Evolutionary conservation across 2,113 vertebrate species (phyloP), one percentile per base, ranked within the genome.

Genomic region (Triplophysa dalaica): DNA sequence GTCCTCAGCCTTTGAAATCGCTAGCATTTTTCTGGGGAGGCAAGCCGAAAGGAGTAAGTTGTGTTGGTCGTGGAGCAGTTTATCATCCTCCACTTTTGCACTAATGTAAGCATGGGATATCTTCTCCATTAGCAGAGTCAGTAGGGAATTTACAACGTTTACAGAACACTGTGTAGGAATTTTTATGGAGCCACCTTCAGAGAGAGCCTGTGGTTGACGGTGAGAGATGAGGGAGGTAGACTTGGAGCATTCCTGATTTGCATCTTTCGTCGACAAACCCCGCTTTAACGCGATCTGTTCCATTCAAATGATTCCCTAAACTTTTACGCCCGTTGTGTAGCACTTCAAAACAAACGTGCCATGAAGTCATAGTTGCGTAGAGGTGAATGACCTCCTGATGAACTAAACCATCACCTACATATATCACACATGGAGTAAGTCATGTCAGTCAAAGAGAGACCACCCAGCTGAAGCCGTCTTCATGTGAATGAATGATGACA

Each of bases 101-200:
- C 70, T 81, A 84, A 78, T 84, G 70, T 81, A 81, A 84, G 79
- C 79, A 84, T 10, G 43, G 78, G 73, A 77, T 77, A 80, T 67
- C 74, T 77, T 77, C 78, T 81, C 74, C 82, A 83, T 83, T 81
- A 81, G 74, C 69, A 79, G 19, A 79, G 77, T 77, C 77, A 73
- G 81, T 79, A 77, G 61, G 77, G 72, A 82, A 81, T 85, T 81
- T 81, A 81, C 72, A 70, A 68, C 38, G 82, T 85, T 83, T 81
- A 83, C 69, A 81, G 70, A 73, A 83, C 75, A 81, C n/a, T 21
- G 9, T 29, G 24, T 33, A 75, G 70, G 78, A 83, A 83, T 83
- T 85, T 83, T 82, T 84, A 81, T 85, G 62, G 72, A 85, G 75
- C 72, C 77, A 80, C 83, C 77, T 82, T 82, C 77, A 61, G 77